Percentiles rank a stretch among this genome's conserved stretches.
Evolutionary conservation across 2,888 invertebrate genomes (phyloP).

Genomic region (Muscina levida): DNA sequence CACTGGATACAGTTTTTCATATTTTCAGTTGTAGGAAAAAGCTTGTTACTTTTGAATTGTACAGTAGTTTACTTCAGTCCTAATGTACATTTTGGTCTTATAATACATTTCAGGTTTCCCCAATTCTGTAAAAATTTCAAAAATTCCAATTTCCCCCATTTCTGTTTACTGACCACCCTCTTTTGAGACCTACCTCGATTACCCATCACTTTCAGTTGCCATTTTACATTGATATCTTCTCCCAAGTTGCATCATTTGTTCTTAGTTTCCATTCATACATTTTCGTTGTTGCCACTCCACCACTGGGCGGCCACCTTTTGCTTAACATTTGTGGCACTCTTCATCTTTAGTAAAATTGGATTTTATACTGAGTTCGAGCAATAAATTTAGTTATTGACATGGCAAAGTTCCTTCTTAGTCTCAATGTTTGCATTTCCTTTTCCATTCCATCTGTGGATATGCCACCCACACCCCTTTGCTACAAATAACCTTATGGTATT

Average conservation of each 20-base stretch:
- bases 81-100: too few species aligned
- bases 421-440: conserved; percentile 25
- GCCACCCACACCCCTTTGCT: background rate
- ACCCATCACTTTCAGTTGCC: background rate
- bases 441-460: conserved; percentile 1
- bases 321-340: background rate
- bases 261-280: background rate
- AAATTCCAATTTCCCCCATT: too few species aligned
- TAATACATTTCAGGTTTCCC: too few species aligned
- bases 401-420: conserved; percentile 38
- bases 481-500: conserved; percentile 9
- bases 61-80: too few species aligned
- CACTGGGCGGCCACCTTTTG: conserved; percentile 54
- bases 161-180: too few species aligned
- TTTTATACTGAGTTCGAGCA: conserved; percentile 40
- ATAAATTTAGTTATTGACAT: conserved; percentile 59
- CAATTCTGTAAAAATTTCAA: too few species aligned
- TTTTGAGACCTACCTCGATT: background rate
- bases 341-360: conserved; percentile 42
- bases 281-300: background rate
- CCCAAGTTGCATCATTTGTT: conserved; percentile 55
- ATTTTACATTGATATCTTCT: conserved; percentile 9
- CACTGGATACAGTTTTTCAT: too few species aligned
- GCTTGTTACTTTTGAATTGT: too few species aligned
- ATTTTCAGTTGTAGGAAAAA: too few species aligned